Base-by-base conservation (phyloP, 2,113 vertebrate genomes). In the Chaenogobius annularis region DNA sequence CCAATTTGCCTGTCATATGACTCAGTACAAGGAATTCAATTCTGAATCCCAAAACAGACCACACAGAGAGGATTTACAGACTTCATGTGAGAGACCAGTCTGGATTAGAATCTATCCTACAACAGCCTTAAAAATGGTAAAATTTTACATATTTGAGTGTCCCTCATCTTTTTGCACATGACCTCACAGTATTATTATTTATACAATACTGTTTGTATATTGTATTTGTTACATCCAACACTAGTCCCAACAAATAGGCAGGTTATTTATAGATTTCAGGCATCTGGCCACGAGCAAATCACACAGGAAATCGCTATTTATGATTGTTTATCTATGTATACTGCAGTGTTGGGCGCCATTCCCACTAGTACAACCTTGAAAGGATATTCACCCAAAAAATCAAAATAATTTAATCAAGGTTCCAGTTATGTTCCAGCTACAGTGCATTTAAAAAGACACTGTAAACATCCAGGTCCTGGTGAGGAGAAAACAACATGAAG, bases 301-400 rank as follows among this genome's bases (percentile, higher is more conserved):
- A 54, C 52, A 67, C 66, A 73, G 66, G 56, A 77, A 70, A 61
- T 26, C 20, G 48, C 44, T 15, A 66, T 73, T 62, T 62, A 78
- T 69, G 35, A n/a, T n/a, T 72, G 75, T 72, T 69, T 75, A 79
- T 72, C 66, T 58, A 55, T 31, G 26, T 31, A 31, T n/a, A 62
- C 65, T 71, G 65, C 69, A 61, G 47, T 10, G 59, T 66, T 26
- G 69, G 48, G 12, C 23, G 4, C 35, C 26, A 65, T 20, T 12
- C 17, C 22, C 14, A 31, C 10, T 20, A 50, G 54, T 26, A 26
- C 55, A 61, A 12, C 35, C 64, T 19, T 66, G 43, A n/a, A 54
- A 73, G 54, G 46, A 44, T 35, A 55, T 61, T 44, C 58, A 66
- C 50, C 23, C 58, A 15, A 46, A 23, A 47, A 66, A 58, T 7